Percentiles rank a stretch among this genome's conserved stretches.
Evolutionary conservation across 2,113 vertebrate species (phyloP).

Genomic region (Brevimyrus niger): DNA sequence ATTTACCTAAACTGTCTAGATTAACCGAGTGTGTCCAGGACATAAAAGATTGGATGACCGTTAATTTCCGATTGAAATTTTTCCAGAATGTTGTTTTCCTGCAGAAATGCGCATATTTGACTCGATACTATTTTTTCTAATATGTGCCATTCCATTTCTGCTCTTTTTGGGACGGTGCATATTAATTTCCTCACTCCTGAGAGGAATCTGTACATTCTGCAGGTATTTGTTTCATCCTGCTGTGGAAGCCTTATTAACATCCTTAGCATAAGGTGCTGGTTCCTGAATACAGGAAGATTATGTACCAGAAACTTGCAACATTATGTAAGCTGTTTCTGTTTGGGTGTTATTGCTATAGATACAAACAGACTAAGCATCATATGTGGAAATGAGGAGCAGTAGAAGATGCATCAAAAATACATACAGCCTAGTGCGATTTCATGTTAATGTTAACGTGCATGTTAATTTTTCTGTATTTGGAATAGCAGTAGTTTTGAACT

Average conservation of each 20-base stretch:
- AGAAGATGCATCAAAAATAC: background rate
- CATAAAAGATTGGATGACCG: no score
- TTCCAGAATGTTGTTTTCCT: no score
- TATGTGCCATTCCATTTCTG: background rate
- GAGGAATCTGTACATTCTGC: background rate
- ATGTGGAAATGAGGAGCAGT: background rate
- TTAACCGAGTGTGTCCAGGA: no score
- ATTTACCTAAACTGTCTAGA: no score
- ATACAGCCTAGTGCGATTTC: background rate
- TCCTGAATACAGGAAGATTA: background rate
- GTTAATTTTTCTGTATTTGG: background rate
- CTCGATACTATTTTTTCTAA: no score
- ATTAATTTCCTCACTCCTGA: background rate
- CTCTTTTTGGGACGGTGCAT: background rate
- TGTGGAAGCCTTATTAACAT: background rate
- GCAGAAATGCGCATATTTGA: no score
- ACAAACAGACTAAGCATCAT: background rate
- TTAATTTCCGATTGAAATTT: no score
- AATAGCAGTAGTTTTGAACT: background rate
- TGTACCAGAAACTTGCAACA: background rate
- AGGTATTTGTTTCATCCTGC: background rate
- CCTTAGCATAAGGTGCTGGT: background rate
- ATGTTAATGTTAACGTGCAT: background rate
- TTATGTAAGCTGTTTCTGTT: background rate
- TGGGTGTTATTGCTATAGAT: background rate